A percentile compares a stretch with the other conserved stretches of the same genome.
phyloP scores from a whole-genome alignment of 2,888 invertebrate genomes.

The Eilema griseolum region DNA sequence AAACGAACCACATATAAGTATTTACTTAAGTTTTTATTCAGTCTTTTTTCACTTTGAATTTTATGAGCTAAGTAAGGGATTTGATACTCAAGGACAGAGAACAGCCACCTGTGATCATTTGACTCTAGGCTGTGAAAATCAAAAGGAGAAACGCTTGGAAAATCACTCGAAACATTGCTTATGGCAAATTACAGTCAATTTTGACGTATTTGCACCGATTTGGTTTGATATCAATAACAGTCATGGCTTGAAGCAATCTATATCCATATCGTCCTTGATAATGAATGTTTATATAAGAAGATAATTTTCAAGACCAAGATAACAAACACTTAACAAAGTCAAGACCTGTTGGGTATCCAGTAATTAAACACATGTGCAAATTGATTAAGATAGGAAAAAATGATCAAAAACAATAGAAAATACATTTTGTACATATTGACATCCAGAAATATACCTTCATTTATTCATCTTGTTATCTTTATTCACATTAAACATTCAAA shows the following conservation, averaged over 20 bases:
- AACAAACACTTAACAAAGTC: too few relatives aligned
- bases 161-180: slow-evolving; percentile 21
- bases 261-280: background rate
- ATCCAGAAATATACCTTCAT: too few relatives aligned
- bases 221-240: slow-evolving; percentile 1
- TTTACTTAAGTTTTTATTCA: slow-evolving; percentile 1
- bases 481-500: too few relatives aligned
- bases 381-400: too few relatives aligned
- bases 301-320: background rate
- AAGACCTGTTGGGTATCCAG: background rate
- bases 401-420: too few relatives aligned
- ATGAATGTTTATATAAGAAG: background rate
- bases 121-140: slow-evolving; percentile 12
- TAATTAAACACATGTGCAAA: background rate
- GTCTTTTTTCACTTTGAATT: slow-evolving; percentile 3
- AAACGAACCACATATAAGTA: background rate
- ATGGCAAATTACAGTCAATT: slow-evolving; percentile 13
- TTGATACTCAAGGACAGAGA: slow-evolving; percentile 6
- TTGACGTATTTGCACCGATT: slow-evolving; percentile 2
- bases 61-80: slow-evolving; percentile 23
- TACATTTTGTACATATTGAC: too few relatives aligned
- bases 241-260: background rate
- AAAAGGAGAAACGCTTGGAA: slow-evolving; percentile 22
- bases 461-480: too few relatives aligned
- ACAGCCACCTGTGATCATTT: slow-evolving; percentile 24